These are phyloP conservation scores for Macropis europaea DNA, from an alignment of 2,888 invertebrate genomes.

Conservation along the genomic window DNA sequence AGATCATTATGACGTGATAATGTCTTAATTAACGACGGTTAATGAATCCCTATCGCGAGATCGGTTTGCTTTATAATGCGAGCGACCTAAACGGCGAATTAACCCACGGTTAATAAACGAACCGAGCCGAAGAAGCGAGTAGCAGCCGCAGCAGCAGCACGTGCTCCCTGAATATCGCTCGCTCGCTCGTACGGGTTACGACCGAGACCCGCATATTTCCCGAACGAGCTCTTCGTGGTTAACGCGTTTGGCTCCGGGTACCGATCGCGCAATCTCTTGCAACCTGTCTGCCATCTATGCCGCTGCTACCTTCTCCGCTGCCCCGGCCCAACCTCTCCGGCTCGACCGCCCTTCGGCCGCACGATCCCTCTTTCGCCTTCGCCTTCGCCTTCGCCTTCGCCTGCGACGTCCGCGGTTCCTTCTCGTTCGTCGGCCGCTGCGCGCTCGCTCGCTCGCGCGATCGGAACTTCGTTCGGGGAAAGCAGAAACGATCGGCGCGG, in stretches of 20 bases:
- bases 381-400: no score
- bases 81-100: constrained; percentile 73
- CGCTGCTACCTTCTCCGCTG: constrained; percentile 20
- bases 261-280: constrained; percentile 43
- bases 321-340: not conserved
- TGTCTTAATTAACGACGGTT: constrained; percentile 79
- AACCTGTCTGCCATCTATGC: constrained; percentile 41
- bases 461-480: not conserved
- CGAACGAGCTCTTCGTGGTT: constrained; percentile 49
- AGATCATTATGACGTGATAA: constrained; percentile 80
- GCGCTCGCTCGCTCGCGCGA: no score
- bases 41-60: constrained; percentile 78
- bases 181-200: constrained; percentile 54
- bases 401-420: not conserved
- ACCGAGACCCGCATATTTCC: constrained; percentile 46
- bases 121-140: no score
- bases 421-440: no score
- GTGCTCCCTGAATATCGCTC: constrained; percentile 41
- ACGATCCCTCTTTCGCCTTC: not conserved
- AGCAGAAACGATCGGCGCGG: not conserved
- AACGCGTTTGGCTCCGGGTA: constrained; percentile 49
- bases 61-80: constrained; percentile 74
- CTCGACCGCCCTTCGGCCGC: not conserved
- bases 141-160: no score
- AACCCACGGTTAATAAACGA: constrained; percentile 76